A percentile compares a stretch with the other conserved stretches of the same genome.
Evolutionary conservation across 2,888 invertebrate genomes (phyloP).

Genomic region (Petrolisthes manimaculis): DNA sequence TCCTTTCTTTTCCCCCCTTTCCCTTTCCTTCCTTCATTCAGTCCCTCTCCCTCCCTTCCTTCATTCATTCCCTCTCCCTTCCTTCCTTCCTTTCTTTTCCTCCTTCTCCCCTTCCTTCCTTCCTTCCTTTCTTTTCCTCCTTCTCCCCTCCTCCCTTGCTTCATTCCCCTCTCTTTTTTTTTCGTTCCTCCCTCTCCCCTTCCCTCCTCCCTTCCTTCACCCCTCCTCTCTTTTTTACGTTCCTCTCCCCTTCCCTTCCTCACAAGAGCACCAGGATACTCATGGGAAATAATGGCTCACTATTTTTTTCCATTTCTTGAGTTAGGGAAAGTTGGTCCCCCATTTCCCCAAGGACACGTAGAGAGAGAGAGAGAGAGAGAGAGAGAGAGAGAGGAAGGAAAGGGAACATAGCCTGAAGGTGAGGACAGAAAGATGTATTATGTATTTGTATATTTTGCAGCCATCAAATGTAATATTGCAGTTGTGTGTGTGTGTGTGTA

Average conservation of each 20-base stretch:
- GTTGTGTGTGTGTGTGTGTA: too few species aligned
- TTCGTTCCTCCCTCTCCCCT: neutral
- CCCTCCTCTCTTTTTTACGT: neutral
- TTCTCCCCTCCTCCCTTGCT: neutral
- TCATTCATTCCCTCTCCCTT: neutral
- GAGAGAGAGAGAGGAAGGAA: neutral
- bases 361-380: conserved; percentile 18
- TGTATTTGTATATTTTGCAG: neutral
- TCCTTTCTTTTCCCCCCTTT: neutral
- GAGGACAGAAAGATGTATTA: neutral
- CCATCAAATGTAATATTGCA: neutral
- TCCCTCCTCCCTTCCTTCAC: neutral
- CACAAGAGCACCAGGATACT: neutral
- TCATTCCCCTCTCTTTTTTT: neutral
- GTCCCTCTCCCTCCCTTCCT: neutral
- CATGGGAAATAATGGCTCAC: neutral
- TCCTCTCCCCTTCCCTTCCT: neutral
- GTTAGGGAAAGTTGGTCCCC: neutral
- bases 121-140: neutral
- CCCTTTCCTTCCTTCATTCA: neutral
- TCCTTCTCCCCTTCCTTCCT: neutral
- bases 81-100: neutral
- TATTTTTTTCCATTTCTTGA: neutral
- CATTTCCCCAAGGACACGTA: neutral
- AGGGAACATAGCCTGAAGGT: neutral